These are phyloP conservation scores for Drosophila melanica DNA, from an alignment of 1,140 invertebrate genomes.

Conservation along the genomic window DNA sequence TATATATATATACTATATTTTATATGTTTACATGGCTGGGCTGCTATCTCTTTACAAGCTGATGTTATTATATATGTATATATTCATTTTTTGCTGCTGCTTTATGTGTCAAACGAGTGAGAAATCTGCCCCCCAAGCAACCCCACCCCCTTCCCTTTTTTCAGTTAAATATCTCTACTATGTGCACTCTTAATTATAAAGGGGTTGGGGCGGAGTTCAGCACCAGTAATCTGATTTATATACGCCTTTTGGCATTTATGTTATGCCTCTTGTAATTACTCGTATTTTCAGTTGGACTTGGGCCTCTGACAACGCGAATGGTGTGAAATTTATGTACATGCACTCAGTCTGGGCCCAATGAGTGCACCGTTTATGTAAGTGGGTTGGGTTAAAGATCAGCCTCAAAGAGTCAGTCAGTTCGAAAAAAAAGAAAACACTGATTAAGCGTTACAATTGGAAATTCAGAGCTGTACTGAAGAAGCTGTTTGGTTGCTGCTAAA, in stretches of 20 bases:
- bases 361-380: slow-evolving; percentile 42
- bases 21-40: background rate
- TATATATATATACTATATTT: background rate
- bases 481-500: slow-evolving; percentile 15
- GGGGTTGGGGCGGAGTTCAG: background rate
- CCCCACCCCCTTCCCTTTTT: slow-evolving; percentile 10
- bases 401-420: too few relatives aligned
- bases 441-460: slow-evolving; percentile 1
- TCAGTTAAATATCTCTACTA: slow-evolving; percentile 33
- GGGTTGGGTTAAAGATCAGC: slow-evolving; percentile 52
- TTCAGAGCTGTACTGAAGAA: slow-evolving; percentile 14
- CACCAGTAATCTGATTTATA: slow-evolving; percentile 66
- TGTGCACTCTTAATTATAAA: slow-evolving; percentile 39
- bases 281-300: slow-evolving; percentile 56
- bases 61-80: slow-evolving; percentile 13
- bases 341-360: slow-evolving; percentile 1
- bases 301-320: slow-evolving; percentile 8
- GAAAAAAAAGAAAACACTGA: too few relatives aligned
- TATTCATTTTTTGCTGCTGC: background rate
- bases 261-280: slow-evolving; percentile 66
- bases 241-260: slow-evolving; percentile 70
- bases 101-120: slow-evolving; percentile 44
- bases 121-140: background rate
- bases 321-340: slow-evolving; percentile 23
- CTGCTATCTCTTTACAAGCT: slow-evolving; percentile 1